Conservation (phyloP, 2,888 invertebrate genomes). For the Idaea dimidiata region DNA sequence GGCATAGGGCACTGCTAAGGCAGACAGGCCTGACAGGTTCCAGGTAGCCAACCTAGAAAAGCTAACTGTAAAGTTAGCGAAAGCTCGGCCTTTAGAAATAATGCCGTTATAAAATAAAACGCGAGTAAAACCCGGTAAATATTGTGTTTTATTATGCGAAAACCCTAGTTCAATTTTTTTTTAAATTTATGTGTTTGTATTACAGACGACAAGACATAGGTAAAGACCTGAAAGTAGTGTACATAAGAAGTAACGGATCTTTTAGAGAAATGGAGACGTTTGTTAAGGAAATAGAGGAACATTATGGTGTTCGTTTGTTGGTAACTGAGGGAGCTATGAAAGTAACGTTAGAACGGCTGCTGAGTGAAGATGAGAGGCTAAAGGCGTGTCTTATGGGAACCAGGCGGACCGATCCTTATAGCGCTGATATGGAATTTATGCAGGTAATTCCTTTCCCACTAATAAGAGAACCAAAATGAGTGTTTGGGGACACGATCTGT, state of each 20-base stretch:
- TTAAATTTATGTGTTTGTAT: too few species aligned
- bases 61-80: too few species aligned
- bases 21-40: too few species aligned
- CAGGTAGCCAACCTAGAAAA: too few species aligned
- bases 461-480: too few species aligned
- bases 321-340: constrained; percentile 87
- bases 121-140: too few species aligned
- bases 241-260: constrained; percentile 89
- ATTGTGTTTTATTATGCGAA: too few species aligned
- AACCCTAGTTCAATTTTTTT: too few species aligned
- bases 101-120: too few species aligned
- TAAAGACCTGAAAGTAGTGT: constrained; percentile 85
- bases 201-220: constrained; percentile 50
- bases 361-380: constrained; percentile 80
- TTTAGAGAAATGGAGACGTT: constrained; percentile 94
- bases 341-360: constrained; percentile 83
- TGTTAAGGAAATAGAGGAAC: constrained; percentile 84
- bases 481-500: too few species aligned
- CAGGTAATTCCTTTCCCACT: constrained; percentile 73
- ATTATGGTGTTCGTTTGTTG: constrained; percentile 87
- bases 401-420: constrained; percentile 92
- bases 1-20: too few species aligned
- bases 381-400: constrained; percentile 96
- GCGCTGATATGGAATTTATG: constrained; percentile 84
- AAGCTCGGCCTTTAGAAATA: too few species aligned